Conservation (phyloP, 2,113 vertebrate species). For the Otolemur garnettii region DNA sequence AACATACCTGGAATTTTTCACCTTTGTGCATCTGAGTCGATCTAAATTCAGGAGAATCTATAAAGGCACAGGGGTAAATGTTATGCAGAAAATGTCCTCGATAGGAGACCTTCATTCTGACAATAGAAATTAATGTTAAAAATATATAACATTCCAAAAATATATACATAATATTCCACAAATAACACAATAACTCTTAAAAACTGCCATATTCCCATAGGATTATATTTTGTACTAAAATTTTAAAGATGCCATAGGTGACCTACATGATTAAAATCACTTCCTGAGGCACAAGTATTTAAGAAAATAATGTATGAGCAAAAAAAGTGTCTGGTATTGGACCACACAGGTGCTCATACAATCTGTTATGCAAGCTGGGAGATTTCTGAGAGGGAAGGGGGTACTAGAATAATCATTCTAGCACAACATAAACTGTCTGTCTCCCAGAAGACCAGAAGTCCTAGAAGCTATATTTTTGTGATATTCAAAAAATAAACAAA, state of each 20-base stretch:
- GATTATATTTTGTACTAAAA: not conserved
- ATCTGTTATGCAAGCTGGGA: not conserved
- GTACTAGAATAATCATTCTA: not conserved
- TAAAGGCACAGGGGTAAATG: conserved; percentile 98
- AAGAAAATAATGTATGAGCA: not conserved
- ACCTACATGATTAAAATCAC: not conserved
- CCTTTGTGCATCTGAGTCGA: conserved; percentile 97
- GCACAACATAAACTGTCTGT: not conserved
- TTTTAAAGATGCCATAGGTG: conserved; percentile 33
- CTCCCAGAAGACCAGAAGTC: not conserved
- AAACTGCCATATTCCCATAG: not conserved
- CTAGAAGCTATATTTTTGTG: not conserved
- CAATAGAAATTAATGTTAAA: conserved; percentile 81
- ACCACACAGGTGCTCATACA: not conserved
- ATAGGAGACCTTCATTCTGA: conserved; percentile 99
- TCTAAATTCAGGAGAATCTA: conserved; percentile 99
- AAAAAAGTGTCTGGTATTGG: not conserved
- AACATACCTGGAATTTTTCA: conserved; percentile 97
- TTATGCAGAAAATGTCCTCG: conserved; percentile 99
- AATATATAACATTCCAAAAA: not conserved
- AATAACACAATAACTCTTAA: conserved; percentile 17
- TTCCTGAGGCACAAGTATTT: not conserved
- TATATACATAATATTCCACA: not conserved
- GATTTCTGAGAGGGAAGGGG: not conserved
- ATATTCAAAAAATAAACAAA: conserved; percentile 45